Evolutionary conservation across 2,113 vertebrate genomes (phyloP), one percentile per base, ranked within the genome.

Genomic region (Ammodytes dubius): DNA sequence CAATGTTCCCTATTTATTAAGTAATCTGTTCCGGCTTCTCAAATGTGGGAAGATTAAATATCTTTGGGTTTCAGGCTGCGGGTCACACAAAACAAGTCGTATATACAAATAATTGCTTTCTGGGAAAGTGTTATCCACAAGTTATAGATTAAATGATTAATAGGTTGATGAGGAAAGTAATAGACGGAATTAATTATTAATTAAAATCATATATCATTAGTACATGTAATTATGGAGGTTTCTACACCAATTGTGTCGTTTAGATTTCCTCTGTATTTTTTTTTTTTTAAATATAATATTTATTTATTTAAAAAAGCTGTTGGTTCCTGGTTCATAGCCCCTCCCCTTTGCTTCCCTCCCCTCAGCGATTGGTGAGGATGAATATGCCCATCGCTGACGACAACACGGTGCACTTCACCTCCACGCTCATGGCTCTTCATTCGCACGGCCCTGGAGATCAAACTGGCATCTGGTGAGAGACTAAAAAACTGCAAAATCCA

Each of bases 301-400:
- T 27, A 27, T 27, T 27, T 27, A 27, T 27, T 27, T 27, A 27
- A 27, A 27, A 27, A 27, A 27, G n/a, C 66, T 56, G 47, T 65
- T 45, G 49, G 42, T 72, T 77, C 35, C 54, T 74, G 63, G 53
- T 73, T 84, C 66, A 80, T 59, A 19, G 27, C 10, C 47, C 60
- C 19, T 68, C 72, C 54, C n/a, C 74, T 70, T 45, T 74, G 46
- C 70, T 67, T 64, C 57, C 57, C 4, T 54, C 80, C 82, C 82
- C 47, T 39, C 93, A 99, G 98, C 97, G 98, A 50, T 87, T 99
- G 94, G 98, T 99, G 61, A 94, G 93, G 91, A 99, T 99, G 98
- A 99, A 99, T 93, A 99, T 99, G 98, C 98, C 98, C 1, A 99
- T 99, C 71, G 97, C 96, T 0, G 95, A 94, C 0, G 97, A 99